Base-by-base conservation (phyloP, 2,888 invertebrate species). In the Tortrix viridana region DNA sequence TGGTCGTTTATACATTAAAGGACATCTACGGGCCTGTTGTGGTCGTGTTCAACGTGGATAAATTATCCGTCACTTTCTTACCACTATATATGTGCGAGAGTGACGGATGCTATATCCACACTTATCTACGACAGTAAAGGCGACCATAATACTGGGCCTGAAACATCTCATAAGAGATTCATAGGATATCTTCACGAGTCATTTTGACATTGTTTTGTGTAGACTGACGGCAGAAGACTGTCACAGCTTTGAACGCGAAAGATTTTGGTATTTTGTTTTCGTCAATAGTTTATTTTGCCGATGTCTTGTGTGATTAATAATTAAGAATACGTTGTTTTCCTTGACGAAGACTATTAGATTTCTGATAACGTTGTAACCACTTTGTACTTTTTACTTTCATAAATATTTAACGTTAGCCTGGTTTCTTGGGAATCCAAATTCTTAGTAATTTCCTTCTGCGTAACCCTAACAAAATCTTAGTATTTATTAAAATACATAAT, bases 181-280 rank as follows among this genome's bases (percentile, higher is more conserved):
- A 32, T 32, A 32, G 32, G 41, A 43, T 47, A 14, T 38, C 48
- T 32, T 61, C 63, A 60, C 46, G 16, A 38, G 22, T 49, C 38
- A 50, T 69, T 37, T 23, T 58, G 68, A 66, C 69, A 74, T 65
- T 71, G 57, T 67, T 38, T 58, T 57, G 57, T 53, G 22, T 37
- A 55, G 54, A 22, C n/a, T 37, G 44, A 55, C 44, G 26, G 32
- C 52, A 49, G 60, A 26, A 64, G 73, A 32, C 71, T 72, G 74
- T 69, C 72, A 70, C 71, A 76, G 82, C 83, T 86, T 86, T 81
- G 69, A 76, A 77, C 65, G 80, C 80, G 71, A 70, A 76, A 62
- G 48, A 68, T 75, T 76, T 58, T 67, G 73, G 71, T 71, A 64
- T 57, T 71, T 68, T 61, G 65, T 66, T 74, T 70, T 65, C 63